Base-by-base conservation (phyloP, 2,113 vertebrate species). In the Nematolebias whitei region DNA sequence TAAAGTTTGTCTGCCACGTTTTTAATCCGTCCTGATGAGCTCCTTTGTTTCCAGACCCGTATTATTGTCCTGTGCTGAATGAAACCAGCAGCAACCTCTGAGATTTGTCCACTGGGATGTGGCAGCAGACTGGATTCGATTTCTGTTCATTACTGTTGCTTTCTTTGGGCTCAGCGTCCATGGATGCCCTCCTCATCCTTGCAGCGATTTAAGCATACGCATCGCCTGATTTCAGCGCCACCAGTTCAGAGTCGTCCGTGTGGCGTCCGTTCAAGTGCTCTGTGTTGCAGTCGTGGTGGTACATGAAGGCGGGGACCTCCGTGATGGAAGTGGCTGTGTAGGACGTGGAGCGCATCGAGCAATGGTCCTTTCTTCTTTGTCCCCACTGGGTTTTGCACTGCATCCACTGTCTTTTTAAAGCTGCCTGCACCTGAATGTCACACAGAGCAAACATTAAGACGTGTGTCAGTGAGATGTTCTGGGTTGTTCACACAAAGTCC, bases 331-430 rank as follows among this genome's bases (percentile, higher is more conserved):
- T 97, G 1, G 94, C 94, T 0, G 95, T 95, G 71, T 93, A 95
- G 71, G 95, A 95, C 18, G 94, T 93, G 58, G 94, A 94, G 32
- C 96, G 94, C 0, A 91, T 93, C 12, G 93, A 93, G 20, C 91
- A 95, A 86, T 94, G 93, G 11, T 95, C 92, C 1, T 94, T 92
- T 19, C 94, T 89, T 18, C 94, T 90, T 78, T 96, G 96, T 19
- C 94, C 92, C 95, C 94, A 96, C 61, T 97, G 95, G 3, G 91
- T 92, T 79, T 96, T 96, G 26, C 95, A 93, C 85, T 96, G 95
- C 11, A 91, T 85, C 98, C 97, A 97, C 1, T 98, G 96, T 54
- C 97, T 94, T 90, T 94, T 97, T 69, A 99, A 68, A 20, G 95
- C 91, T 1, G 88, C 92, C 62, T 98, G 96, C 0, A 99, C 95